Percentiles rank a stretch among this genome's conserved stretches.
Evolutionary conservation across 1,140 invertebrate genomes (phyloP).

Genomic region (Saccostrea cuccullata): DNA sequence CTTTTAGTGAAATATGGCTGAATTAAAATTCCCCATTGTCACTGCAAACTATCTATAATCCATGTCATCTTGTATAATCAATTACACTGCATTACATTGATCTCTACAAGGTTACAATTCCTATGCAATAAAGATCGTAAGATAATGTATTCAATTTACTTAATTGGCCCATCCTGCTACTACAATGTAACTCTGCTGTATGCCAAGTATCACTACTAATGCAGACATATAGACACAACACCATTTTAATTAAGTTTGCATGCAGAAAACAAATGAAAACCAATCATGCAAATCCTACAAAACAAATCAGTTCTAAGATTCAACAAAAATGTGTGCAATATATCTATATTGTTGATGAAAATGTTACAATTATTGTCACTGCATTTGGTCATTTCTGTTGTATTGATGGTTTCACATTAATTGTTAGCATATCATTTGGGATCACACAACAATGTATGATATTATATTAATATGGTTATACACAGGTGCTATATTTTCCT

Average conservation of each 20-base stretch:
- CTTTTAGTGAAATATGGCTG: no score
- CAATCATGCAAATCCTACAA: background rate
- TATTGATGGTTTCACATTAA: background rate
- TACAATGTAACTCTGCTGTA: background rate
- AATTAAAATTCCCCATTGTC: no score
- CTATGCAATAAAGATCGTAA: background rate
- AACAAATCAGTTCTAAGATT: background rate
- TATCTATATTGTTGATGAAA: no score
- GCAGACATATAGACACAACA: background rate
- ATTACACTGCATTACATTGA: background rate
- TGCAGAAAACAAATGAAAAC: conserved; percentile 6
- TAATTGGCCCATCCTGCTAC: background rate
- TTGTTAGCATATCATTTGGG: background rate
- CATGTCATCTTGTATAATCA: background rate
- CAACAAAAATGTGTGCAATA: no score
- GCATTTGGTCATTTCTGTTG: no score
- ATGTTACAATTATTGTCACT: no score
- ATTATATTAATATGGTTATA: background rate
- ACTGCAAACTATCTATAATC: background rate
- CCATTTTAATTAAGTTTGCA: background rate
- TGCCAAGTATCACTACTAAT: background rate
- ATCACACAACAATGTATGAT: background rate
- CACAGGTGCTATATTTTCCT: background rate
- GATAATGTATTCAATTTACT: conserved; percentile 13
- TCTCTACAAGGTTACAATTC: background rate